Evolutionary conservation across 53 echinoderm and acorn worm genomes (phyloP).

Genomic region (Temnopleurus reevesii): DNA sequence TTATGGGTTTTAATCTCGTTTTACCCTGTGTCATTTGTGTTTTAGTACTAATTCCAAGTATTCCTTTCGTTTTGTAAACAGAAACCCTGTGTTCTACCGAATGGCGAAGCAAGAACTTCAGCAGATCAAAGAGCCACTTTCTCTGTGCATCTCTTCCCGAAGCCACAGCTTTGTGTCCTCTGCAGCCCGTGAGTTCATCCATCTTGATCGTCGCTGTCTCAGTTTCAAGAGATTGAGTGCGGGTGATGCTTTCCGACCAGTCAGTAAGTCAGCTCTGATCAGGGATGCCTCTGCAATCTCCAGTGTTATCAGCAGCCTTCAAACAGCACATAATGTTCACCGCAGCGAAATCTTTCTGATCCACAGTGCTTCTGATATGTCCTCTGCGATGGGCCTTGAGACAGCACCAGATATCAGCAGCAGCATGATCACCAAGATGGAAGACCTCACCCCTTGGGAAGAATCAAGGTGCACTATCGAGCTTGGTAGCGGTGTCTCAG

Average conservation of each 20-base stretch:
- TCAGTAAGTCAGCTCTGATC: neutral
- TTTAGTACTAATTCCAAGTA: too few relatives aligned
- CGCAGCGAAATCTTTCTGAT: too few relatives aligned
- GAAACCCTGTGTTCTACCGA: neutral
- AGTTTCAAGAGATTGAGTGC: neutral
- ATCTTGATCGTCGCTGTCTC: neutral
- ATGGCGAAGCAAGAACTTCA: neutral
- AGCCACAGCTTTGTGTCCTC: neutral
- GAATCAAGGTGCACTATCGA: neutral
- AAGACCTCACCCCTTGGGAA: neutral
- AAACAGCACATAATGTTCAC: too few relatives aligned
- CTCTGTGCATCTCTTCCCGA: conserved; percentile 19
- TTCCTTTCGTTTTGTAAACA: neutral
- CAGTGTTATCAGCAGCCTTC: neutral
- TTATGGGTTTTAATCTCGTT: too few relatives aligned
- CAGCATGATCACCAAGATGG: neutral
- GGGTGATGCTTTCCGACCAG: neutral
- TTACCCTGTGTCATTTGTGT: too few relatives aligned
- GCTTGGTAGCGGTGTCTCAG: neutral
- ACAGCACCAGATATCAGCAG: neutral
- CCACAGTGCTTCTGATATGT: too few relatives aligned
- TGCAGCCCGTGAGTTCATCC: neutral
- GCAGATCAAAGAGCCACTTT: neutral
- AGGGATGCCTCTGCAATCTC: neutral
- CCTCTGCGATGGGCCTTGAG: too few relatives aligned